These are phyloP conservation scores for Caranx ignobilis DNA, from an alignment of 2,113 vertebrate genomes.

Conservation along the genomic window DNA sequence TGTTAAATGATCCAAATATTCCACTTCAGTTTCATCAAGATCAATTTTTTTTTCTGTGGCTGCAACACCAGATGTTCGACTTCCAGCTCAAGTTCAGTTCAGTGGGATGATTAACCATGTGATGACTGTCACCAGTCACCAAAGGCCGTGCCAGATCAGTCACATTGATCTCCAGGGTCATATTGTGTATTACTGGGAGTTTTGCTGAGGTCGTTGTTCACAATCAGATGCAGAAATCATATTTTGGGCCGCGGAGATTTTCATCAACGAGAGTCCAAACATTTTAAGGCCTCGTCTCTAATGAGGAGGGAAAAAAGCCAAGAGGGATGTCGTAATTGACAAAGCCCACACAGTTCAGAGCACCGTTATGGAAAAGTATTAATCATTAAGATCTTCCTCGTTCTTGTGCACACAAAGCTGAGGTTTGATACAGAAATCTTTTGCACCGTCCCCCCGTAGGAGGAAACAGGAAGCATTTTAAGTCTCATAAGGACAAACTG, in stretches of 20 bases:
- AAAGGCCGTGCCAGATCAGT: background rate
- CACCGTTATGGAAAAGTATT: background rate
- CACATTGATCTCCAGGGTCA: constrained; percentile 16
- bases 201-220: background rate
- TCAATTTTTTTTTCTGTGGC: background rate
- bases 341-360: background rate
- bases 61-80: background rate
- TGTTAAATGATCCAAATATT: background rate
- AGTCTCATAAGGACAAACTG: too few relatives aligned
- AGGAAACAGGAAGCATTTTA: background rate
- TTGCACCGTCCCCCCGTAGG: background rate
- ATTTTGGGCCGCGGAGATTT: background rate
- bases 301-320: background rate
- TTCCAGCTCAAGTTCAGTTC: background rate
- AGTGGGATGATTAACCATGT: background rate
- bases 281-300: background rate
- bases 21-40: background rate
- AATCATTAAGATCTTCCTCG: background rate
- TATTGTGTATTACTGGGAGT: constrained; percentile 8
- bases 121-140: background rate
- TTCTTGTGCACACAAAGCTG: background rate
- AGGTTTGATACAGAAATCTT: background rate
- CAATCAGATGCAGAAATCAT: background rate
- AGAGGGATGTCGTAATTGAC: background rate
- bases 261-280: background rate